These are phyloP conservation scores for Pachycephala philippinensis DNA, from an alignment of 2,113 vertebrate genomes.

Conservation along the genomic window DNA sequence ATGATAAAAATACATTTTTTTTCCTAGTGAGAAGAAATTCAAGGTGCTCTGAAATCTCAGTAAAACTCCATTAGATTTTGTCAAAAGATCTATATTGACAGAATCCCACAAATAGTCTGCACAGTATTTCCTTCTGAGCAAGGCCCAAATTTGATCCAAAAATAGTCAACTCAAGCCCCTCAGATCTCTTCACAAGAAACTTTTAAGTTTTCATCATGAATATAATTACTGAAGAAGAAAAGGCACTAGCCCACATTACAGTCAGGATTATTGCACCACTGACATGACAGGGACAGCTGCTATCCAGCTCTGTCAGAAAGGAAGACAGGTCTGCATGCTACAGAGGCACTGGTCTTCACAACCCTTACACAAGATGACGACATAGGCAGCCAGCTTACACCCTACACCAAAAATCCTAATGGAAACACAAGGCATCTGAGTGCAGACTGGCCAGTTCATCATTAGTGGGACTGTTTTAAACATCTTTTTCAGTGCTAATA, in stretches of 20 bases:
- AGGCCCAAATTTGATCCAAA: neutral
- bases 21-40: neutral
- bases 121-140: neutral
- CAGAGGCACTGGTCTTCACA: neutral
- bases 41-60: neutral
- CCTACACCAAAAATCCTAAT: neutral
- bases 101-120: neutral
- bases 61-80: neutral
- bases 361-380: neutral
- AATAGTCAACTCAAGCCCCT: neutral
- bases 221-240: neutral
- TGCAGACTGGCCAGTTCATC: neutral
- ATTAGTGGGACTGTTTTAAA: neutral
- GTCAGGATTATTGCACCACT: neutral
- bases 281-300: neutral
- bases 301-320: neutral
- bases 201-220: neutral
- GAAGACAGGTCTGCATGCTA: neutral
- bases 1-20: neutral
- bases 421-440: neutral
- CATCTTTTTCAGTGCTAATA: neutral
- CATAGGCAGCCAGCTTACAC: neutral
- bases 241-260: constrained; percentile 22
- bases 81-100: neutral
- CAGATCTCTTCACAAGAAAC: neutral